A percentile compares a stretch with the other conserved stretches of the same genome.
These are phyloP conservation scores for Lutjanus erythropterus DNA, from an alignment of 2,113 vertebrate genomes.

Conservation along the genomic window DNA sequence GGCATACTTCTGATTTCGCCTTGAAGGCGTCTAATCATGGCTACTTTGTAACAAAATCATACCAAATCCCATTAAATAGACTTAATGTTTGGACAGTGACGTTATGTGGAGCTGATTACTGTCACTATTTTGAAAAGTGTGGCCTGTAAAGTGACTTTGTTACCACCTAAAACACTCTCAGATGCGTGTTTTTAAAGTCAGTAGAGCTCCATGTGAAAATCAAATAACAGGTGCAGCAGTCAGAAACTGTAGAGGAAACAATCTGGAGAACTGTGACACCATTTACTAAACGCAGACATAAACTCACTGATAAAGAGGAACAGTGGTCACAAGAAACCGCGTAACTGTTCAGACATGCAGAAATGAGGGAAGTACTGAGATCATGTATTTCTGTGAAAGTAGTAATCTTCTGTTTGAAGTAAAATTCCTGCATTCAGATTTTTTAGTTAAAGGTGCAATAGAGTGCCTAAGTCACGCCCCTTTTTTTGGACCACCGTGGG, in stretches of 20 bases:
- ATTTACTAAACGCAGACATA: not conserved
- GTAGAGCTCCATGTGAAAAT: not conserved
- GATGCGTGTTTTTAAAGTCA: not conserved
- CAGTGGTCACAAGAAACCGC: slow-evolving; percentile 9
- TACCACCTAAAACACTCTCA: not conserved
- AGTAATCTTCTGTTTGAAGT: no score
- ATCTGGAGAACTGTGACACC: not conserved
- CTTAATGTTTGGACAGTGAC: no score
- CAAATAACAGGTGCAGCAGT: not conserved
- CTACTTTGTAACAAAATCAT: not conserved
- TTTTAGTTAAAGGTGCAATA: no score
- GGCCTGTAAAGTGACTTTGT: not conserved
- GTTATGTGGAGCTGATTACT: not conserved
- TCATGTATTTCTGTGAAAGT: no score
- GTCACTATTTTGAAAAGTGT: not conserved
- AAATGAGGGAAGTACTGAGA: no score
- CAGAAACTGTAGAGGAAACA: not conserved
- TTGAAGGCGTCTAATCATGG: not conserved
- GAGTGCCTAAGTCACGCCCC: no score
- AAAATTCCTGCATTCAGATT: no score
- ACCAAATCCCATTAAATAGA: not conserved
- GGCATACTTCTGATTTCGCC: not conserved
- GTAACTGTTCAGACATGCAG: not conserved
- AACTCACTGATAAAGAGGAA: slow-evolving; percentile 41
- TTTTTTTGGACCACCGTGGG: no score